phyloP scores from a whole-genome alignment of 2,113 vertebrate species.

The Eolophus roseicapilla region DNA sequence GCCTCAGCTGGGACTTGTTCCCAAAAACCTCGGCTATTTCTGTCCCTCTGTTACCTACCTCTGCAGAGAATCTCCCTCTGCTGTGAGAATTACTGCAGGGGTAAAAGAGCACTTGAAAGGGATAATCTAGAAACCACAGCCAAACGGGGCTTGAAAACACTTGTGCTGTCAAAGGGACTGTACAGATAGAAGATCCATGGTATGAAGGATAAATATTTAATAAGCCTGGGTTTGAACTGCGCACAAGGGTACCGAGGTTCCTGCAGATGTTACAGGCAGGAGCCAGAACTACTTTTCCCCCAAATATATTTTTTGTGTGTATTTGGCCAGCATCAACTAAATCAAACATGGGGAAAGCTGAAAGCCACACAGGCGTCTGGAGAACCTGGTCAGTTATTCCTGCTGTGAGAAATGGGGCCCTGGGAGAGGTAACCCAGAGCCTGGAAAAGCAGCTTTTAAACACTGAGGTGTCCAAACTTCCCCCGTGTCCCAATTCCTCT shows the following conservation, averaged over 20 bases:
- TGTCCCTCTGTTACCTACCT: accelerated
- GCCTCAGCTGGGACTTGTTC: background rate
- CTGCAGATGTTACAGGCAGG: background rate
- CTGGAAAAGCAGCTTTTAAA: accelerated
- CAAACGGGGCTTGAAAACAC: background rate
- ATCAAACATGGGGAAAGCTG: accelerated
- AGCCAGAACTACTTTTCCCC: background rate
- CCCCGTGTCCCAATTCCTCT: accelerated
- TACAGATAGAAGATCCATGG: background rate
- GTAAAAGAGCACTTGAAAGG: background rate
- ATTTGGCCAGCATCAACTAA: background rate
- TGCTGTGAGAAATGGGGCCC: background rate
- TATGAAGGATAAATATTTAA: background rate
- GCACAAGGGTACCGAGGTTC: background rate
- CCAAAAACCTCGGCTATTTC: background rate
- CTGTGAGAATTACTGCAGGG: background rate
- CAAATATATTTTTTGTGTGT: background rate
- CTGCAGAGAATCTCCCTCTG: background rate
- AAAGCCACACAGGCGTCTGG: background rate
- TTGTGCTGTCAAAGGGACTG: background rate
- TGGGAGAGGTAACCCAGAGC: too few species aligned
- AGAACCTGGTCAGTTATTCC: accelerated
- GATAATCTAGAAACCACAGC: background rate
- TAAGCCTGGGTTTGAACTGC: background rate
- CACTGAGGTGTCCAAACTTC: background rate